Percentiles rank a stretch among this genome's conserved stretches.
Evolutionary conservation across 2,113 vertebrate genomes (phyloP).

Genomic region (Microcebus jonahi): DNA sequence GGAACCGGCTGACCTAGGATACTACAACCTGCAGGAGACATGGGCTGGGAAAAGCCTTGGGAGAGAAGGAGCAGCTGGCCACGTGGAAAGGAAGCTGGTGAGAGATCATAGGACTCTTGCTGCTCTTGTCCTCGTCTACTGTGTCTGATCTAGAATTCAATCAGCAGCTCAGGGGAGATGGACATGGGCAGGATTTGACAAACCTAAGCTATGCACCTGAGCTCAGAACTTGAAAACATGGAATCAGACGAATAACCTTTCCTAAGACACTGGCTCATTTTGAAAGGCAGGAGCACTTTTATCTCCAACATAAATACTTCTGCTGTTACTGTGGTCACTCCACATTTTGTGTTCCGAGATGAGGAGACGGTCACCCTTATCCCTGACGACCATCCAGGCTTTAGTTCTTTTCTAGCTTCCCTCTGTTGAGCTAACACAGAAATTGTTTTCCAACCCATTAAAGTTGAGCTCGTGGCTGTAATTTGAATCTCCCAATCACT

Average conservation of each 20-base stretch:
- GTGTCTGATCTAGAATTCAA: not conserved
- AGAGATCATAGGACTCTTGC: not conserved
- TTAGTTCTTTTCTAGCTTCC: not conserved
- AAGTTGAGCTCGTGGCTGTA: not conserved
- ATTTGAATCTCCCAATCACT: not conserved
- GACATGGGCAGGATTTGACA: not conserved
- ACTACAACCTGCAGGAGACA: not conserved
- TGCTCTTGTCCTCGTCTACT: not conserved
- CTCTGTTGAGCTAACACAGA: not conserved
- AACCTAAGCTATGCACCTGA: not conserved
- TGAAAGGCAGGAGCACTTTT: not conserved
- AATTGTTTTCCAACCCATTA: not conserved
- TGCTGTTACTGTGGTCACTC: not conserved
- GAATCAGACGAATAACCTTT: not conserved
- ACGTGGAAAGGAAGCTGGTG: accelerated
- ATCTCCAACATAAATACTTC: not conserved
- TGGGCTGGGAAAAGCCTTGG: not conserved
- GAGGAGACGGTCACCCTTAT: not conserved
- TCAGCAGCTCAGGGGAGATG: not conserved
- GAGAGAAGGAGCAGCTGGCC: not conserved
- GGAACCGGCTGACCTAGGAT: not conserved
- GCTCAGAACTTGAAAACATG: not conserved
- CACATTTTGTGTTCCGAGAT: not conserved
- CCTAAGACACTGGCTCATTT: not conserved
- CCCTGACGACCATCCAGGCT: not conserved